Conservation (phyloP, 2,888 invertebrate genomes). For the Cremastobaeus sp. region DNA sequence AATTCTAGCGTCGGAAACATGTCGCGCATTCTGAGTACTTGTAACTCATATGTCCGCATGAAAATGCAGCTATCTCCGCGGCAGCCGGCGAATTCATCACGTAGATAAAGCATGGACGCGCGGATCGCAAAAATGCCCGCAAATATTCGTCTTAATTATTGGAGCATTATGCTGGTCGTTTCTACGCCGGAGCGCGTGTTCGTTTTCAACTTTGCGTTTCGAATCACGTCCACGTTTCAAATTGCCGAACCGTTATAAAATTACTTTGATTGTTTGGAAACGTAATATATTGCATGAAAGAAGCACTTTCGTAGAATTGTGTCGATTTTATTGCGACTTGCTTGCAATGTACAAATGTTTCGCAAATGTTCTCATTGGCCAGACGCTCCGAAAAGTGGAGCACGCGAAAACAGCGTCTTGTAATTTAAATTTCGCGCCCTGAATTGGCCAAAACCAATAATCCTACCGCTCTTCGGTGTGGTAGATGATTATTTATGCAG, state of each 20-base stretch:
- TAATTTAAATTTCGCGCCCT: too few species aligned
- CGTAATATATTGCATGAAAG: background rate
- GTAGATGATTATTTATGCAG: background rate
- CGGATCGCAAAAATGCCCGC: too few species aligned
- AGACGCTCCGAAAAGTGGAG: too few species aligned
- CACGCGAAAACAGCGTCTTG: too few species aligned
- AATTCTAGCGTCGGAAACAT: slow-evolving; percentile 44
- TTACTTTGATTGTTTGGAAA: background rate
- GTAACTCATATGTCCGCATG: slow-evolving; percentile 42
- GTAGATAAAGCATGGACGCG: too few species aligned
- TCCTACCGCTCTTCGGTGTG: too few species aligned
- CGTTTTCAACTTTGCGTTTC: slow-evolving; percentile 13
- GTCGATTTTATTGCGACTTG: too few species aligned
- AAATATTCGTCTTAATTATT: slow-evolving; percentile 41
- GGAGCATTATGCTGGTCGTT: slow-evolving; percentile 17
- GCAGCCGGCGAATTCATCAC: slow-evolving; percentile 18
- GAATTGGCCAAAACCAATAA: too few species aligned
- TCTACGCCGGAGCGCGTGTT: too few species aligned
- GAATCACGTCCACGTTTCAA: slow-evolving; percentile 28
- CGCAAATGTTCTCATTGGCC: too few species aligned
- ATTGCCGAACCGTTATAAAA: slow-evolving; percentile 14
- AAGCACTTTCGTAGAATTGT: background rate
- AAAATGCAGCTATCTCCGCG: slow-evolving; percentile 40
- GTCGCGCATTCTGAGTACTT: slow-evolving; percentile 51
- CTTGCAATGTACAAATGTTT: too few species aligned